Conservation (phyloP, 2,888 invertebrate species). For the Micropterix aruncella region DNA sequence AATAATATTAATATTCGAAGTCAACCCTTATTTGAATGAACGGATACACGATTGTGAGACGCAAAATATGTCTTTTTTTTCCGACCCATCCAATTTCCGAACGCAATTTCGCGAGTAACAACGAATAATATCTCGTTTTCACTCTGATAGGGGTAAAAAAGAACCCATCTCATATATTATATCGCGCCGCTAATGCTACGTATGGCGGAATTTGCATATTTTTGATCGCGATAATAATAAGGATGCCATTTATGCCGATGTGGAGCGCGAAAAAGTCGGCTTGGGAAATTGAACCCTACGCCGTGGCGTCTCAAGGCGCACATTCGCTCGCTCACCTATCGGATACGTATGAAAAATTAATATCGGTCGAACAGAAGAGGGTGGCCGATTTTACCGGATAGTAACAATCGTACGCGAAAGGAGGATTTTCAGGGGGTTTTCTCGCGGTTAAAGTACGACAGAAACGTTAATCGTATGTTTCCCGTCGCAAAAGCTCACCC, state of each 20-base stretch:
- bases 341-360: background rate
- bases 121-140: background rate
- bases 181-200: background rate
- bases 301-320: background rate
- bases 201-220: background rate
- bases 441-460: too few species aligned
- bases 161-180: background rate
- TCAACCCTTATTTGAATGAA: too few species aligned
- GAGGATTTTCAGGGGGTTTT: too few species aligned
- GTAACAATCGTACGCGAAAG: too few species aligned
- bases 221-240: background rate
- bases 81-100: background rate
- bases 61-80: too few species aligned
- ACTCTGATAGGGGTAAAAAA: background rate
- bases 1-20: too few species aligned
- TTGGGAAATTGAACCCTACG: background rate
- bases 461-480: too few species aligned
- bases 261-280: too few species aligned
- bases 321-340: background rate
- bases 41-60: too few species aligned
- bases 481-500: too few species aligned
- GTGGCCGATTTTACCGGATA: too few species aligned
- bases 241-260: background rate
- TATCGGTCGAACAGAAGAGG: background rate
- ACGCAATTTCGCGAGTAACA: background rate